Conservation (phyloP, 92 coral and sea anemone genomes). For the Phenganax subtilis region DNA sequence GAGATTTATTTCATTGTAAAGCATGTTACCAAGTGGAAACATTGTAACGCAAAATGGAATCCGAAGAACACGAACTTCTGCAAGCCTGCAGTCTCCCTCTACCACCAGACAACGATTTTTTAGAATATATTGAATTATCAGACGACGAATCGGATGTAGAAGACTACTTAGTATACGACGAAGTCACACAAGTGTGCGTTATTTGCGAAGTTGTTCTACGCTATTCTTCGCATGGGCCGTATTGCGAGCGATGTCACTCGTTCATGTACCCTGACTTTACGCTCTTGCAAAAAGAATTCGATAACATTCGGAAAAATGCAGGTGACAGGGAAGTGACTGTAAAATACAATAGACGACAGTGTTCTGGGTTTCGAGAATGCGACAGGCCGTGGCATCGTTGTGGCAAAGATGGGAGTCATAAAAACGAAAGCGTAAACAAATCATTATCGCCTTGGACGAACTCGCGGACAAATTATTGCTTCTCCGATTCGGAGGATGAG, state of each 20-base stretch:
- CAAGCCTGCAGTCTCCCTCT: slow-evolving; percentile 18
- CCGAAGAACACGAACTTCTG: neutral
- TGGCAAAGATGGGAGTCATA: neutral
- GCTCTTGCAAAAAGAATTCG: slow-evolving; percentile 31
- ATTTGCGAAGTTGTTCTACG: slow-evolving; percentile 51
- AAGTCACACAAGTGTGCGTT: slow-evolving; percentile 43
- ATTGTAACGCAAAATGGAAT: slow-evolving; percentile 1
- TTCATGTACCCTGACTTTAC: slow-evolving; percentile 53
- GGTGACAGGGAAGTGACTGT: neutral
- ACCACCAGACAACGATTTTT: slow-evolving; percentile 16
- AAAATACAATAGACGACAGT: neutral
- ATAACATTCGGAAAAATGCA: neutral
- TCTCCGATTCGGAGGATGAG: slow-evolving; percentile 6
- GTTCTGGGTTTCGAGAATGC: neutral
- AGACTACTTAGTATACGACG: slow-evolving; percentile 40
- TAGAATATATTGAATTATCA: neutral
- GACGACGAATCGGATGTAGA: slow-evolving; percentile 27
- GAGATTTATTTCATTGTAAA: neutral
- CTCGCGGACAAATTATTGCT: neutral
- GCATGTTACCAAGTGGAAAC: slow-evolving; percentile 7
- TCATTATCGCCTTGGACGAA: neutral
- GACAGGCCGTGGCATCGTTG: neutral
- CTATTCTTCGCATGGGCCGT: slow-evolving; percentile 55
- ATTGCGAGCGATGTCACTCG: slow-evolving; percentile 57
- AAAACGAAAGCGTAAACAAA: slow-evolving; percentile 19